Base-by-base conservation (phyloP, 1,140 invertebrate genomes). In the Halotydeus destructor region DNA sequence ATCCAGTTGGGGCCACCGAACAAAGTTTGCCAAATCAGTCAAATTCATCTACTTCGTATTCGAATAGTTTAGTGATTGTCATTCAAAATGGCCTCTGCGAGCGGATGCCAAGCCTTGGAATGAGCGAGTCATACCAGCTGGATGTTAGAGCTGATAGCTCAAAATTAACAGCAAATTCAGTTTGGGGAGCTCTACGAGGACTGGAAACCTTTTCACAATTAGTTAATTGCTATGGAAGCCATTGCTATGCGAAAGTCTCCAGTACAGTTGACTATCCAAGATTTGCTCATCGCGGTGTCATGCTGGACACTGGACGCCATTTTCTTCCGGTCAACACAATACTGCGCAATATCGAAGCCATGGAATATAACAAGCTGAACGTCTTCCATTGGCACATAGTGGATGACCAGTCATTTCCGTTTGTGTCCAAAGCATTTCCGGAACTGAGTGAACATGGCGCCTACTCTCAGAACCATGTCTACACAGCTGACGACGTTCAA, bases 261-360 rank as follows among this genome's bases (percentile, higher is more conserved):
- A 52, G 48, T 1, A 74, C 80, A 23, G 33, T 54, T 22, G 82
- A 88, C 56, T 68, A 59, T 19, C 82, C 83, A 0, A 60, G 72
- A 47, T 79, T 80, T 45, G 33, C 62, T 1, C 74, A 80, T 54
- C 68, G 84, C 33, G 82, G 81, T 2, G 56, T 88, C 8, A 55
- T 89, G 11, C 49, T 89, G 18, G 84, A 88, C 55, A 83, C 81
- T 1, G 69, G 78, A 2, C 64, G 84, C 5, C 83, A 89, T 60
- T 89, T 69, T 58, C 59, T 82, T 6, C 68, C 75, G 0, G 47
- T 78, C 1, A 38, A 53, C 2, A 69, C 68, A 24, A 70, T 88
- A 19, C 51, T 69, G 11, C 55, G 67, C 23, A 76, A 70, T 2
- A 52, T 88, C 59, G 59, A 60, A 44, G 50, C 59, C 2, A 61